Percentiles rank a stretch among this genome's conserved stretches.
Conservation (phyloP, 2,113 vertebrate species). For the Gobiocypris rarus region DNA sequence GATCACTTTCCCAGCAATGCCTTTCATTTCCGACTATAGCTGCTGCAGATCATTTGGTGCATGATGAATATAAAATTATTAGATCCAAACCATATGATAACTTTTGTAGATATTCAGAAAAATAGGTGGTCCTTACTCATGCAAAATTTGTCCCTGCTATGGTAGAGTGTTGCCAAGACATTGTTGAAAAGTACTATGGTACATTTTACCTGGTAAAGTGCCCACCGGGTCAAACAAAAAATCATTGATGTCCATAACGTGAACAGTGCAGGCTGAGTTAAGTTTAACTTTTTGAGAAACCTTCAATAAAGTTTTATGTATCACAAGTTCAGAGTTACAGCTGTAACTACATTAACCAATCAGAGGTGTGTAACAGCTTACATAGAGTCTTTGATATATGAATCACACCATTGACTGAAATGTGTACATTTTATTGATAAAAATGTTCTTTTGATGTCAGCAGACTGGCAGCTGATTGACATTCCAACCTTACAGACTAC, state of each 20-base stretch:
- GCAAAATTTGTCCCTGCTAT: not conserved
- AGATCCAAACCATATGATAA: not conserved
- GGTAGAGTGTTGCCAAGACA: not conserved
- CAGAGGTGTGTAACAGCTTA: not conserved
- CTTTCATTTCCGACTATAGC: not conserved
- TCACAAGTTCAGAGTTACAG: slow-evolving; percentile 22
- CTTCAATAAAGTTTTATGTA: not conserved
- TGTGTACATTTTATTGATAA: not conserved
- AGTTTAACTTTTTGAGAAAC: not conserved
- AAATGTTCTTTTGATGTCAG: not conserved
- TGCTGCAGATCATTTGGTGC: not conserved
- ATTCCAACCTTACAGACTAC: not conserved
- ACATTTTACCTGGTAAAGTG: not conserved
- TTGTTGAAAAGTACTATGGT: not conserved
- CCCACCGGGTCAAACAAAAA: not conserved
- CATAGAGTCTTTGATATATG: slow-evolving; percentile 10
- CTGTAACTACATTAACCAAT: slow-evolving; percentile 12
- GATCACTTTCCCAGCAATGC: not conserved
- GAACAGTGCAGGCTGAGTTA: not conserved
- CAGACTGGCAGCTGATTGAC: not conserved
- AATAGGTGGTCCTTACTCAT: not conserved
- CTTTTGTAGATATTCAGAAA: not conserved
- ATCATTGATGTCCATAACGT: not conserved
- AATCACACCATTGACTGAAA: not conserved
- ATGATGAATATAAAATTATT: not conserved